Conservation (phyloP, 2,888 invertebrate genomes). For the Alloscopus bannaensis region DNA sequence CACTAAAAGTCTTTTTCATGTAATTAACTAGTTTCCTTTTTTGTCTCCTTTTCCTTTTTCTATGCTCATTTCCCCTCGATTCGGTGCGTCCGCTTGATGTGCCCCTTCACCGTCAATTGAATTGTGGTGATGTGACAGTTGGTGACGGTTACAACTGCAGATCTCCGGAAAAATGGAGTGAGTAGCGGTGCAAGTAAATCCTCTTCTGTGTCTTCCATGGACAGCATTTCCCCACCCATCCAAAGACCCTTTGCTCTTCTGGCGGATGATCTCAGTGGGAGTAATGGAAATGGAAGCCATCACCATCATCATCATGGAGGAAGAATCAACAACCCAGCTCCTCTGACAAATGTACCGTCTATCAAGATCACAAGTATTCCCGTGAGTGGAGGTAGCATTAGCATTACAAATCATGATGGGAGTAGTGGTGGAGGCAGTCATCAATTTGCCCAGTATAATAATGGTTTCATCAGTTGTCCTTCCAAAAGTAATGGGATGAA, state of each 20-base stretch:
- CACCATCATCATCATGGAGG: conserved; percentile 23
- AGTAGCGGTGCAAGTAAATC: conserved; percentile 27
- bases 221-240: conserved; percentile 48
- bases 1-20: conserved; percentile 50
- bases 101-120: conserved; percentile 38
- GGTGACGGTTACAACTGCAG: conserved; percentile 62
- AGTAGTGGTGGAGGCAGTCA: conserved; percentile 5
- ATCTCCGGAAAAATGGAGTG: conserved; percentile 53
- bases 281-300: background rate
- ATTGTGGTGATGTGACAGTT: conserved; percentile 58
- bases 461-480: conserved; percentile 8
- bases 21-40: conserved; percentile 52
- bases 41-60: conserved; percentile 17
- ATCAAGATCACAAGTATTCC: conserved; percentile 42
- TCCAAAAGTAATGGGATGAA: conserved; percentile 31
- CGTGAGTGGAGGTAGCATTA: conserved; percentile 56
- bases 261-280: conserved; percentile 42
- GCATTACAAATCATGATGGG: conserved; percentile 49
- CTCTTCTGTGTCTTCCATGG: conserved; percentile 42
- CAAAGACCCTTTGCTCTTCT: conserved; percentile 31
- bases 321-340: conserved; percentile 5
- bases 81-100: background rate
- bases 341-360: conserved; percentile 33
- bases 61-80: conserved; percentile 1
- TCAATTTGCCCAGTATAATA: conserved; percentile 25